Percentiles rank a stretch among this genome's conserved stretches.
These are phyloP conservation scores for Vandiemenella viatica DNA, from an alignment of 2,888 invertebrate species.

Conservation along the genomic window DNA sequence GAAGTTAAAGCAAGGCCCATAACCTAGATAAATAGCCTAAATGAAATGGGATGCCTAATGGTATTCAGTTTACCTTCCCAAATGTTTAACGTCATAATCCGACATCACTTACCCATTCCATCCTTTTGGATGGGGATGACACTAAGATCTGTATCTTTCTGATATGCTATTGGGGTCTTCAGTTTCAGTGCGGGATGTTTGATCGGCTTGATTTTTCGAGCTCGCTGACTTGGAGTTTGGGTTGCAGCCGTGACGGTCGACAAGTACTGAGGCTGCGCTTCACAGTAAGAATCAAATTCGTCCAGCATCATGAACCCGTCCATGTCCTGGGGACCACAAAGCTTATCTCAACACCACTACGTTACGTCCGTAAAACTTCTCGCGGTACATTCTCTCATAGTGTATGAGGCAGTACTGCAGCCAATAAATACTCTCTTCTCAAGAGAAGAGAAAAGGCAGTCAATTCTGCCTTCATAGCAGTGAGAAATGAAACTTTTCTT, in stretches of 20 bases:
- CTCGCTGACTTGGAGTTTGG: constrained; percentile 33
- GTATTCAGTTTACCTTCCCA: not conserved
- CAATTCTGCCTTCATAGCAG: no score
- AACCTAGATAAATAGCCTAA: no score
- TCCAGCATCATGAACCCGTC: constrained; percentile 27
- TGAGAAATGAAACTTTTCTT: no score
- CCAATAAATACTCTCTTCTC: no score
- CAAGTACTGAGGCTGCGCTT: constrained; percentile 24
- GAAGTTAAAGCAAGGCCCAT: no score
- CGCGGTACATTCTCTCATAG: no score
- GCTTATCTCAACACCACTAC: not conserved
- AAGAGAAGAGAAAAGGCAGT: no score
- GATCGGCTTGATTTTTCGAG: constrained; percentile 53
- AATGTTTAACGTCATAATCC: not conserved
- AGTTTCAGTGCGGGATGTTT: constrained; percentile 57
- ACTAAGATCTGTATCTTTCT: constrained; percentile 64
- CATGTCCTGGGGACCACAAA: constrained; percentile 22
- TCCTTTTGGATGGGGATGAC: constrained; percentile 78
- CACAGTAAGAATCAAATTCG: constrained; percentile 15
- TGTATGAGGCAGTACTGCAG: no score
- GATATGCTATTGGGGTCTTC: constrained; percentile 64
- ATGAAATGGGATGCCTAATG: no score
- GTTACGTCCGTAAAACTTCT: no score
- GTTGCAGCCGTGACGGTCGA: constrained; percentile 34
- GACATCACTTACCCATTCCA: constrained; percentile 59